A percentile compares a stretch with the other conserved stretches of the same genome.
These are phyloP conservation scores for Zaprionus tsacasi DNA, from an alignment of 1,140 invertebrate species.

Conservation along the genomic window DNA sequence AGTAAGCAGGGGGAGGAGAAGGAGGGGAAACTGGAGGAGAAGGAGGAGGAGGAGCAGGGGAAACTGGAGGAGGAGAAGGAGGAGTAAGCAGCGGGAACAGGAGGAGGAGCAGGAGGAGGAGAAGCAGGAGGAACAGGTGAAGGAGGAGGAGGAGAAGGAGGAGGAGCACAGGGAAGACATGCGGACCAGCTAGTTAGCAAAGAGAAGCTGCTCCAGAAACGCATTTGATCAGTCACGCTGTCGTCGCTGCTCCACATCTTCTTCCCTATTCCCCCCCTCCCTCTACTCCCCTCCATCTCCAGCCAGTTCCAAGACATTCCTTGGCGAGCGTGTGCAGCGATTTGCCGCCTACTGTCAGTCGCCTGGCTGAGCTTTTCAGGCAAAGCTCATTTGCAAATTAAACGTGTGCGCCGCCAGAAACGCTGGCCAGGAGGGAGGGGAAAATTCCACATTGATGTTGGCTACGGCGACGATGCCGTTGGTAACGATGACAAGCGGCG, in stretches of 20 bases:
- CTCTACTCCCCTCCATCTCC: too few species aligned
- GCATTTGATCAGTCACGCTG: conserved; percentile 29
- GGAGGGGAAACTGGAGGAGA: too few species aligned
- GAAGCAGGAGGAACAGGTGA: too few species aligned
- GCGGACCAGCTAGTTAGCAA: neutral
- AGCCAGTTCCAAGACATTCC: conserved; percentile 20
- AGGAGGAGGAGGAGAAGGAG: too few species aligned
- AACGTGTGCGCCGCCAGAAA: conserved; percentile 63
- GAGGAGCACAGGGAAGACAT: neutral
- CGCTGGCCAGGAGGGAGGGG: neutral
- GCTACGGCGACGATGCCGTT: conserved; percentile 1
- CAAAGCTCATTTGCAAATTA: conserved; percentile 79
- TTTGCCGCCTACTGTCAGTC: conserved; percentile 51
- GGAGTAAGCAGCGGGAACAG: too few species aligned
- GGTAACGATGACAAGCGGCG: conserved; percentile 51
- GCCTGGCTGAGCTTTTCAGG: conserved; percentile 40
- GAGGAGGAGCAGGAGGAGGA: neutral
- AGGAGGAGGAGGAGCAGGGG: too few species aligned
- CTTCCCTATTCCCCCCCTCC: neutral
- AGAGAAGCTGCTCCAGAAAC: neutral
- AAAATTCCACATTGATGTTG: conserved; percentile 5
- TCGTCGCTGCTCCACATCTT: neutral
- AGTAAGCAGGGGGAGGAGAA: too few species aligned
- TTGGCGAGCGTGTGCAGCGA: conserved; percentile 30
- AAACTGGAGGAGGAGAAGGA: too few species aligned